Conservation (phyloP, 2,113 vertebrate species). For the Ptilorrhoa leucosticta region DNA sequence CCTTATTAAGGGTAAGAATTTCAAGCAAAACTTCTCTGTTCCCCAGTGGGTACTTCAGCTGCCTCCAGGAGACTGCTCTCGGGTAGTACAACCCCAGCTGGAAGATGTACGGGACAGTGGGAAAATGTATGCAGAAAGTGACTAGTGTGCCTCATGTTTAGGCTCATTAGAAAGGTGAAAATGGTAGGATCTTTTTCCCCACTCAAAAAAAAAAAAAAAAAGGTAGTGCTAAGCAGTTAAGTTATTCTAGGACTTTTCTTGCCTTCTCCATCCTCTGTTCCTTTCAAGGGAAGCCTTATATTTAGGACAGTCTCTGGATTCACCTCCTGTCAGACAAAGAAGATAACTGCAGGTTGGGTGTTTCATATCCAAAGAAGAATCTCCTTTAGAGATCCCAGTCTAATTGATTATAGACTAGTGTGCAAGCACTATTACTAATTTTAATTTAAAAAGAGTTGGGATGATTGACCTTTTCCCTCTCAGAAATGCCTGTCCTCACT, state of each 20-base stretch:
- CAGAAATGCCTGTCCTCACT: background rate
- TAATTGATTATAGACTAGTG: background rate
- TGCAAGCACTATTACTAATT: background rate
- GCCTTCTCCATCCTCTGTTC: background rate
- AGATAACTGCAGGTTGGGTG: background rate
- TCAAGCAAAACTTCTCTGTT: background rate
- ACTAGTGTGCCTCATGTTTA: background rate
- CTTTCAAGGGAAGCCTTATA: background rate
- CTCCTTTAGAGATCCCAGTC: background rate
- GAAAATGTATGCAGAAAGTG: background rate
- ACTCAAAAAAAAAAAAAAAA: background rate
- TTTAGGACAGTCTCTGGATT: background rate
- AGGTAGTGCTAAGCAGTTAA: background rate
- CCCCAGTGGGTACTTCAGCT: background rate
- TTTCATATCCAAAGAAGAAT: background rate
- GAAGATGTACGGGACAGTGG: background rate
- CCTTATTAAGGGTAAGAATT: background rate
- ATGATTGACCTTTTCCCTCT: background rate
- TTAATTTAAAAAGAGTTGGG: background rate
- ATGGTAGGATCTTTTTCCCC: background rate
- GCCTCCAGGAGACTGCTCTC: background rate
- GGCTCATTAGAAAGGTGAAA: background rate
- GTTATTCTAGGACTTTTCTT: background rate
- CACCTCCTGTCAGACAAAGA: background rate
- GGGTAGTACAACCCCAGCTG: background rate